Evolutionary conservation across 2,113 vertebrate genomes (phyloP).

Genomic region (Rhipidura dahli): DNA sequence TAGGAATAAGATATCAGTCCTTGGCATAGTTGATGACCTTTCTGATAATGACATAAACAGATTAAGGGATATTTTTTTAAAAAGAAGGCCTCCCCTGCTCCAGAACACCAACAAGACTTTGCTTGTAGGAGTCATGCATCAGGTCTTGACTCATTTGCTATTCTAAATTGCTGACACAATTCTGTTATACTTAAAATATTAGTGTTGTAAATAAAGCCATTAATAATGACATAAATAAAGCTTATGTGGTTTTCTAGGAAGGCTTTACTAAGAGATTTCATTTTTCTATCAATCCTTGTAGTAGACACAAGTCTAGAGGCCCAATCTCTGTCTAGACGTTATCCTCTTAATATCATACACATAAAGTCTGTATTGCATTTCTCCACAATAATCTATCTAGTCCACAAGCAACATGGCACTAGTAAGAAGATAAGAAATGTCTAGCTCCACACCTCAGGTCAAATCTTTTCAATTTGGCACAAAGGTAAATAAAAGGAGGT

Average conservation of each 20-base stretch:
- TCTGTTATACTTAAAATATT: slow-evolving; percentile 26
- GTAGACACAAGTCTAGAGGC: background rate
- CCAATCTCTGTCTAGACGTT: background rate
- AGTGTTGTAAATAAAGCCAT: background rate
- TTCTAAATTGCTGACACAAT: slow-evolving; percentile 26
- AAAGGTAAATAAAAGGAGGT: background rate
- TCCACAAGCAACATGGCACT: background rate
- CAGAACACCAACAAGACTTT: background rate
- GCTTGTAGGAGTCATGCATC: background rate
- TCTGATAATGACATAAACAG: background rate
- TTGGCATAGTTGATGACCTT: slow-evolving; percentile 38
- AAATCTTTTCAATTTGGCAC: background rate
- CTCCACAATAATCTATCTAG: background rate
- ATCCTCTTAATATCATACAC: background rate
- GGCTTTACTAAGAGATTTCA: background rate
- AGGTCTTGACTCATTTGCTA: background rate
- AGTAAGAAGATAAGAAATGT: background rate
- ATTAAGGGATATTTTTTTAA: background rate
- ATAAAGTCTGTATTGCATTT: background rate
- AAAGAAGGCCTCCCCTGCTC: background rate
- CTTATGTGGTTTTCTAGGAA: slow-evolving; percentile 26
- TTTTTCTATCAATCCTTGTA: background rate
- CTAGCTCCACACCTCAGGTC: background rate
- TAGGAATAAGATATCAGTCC: slow-evolving; percentile 14
- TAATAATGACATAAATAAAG: background rate